Evolutionary conservation across 1,140 invertebrate species (phyloP).

Genomic region (Geopemphigus sp.): DNA sequence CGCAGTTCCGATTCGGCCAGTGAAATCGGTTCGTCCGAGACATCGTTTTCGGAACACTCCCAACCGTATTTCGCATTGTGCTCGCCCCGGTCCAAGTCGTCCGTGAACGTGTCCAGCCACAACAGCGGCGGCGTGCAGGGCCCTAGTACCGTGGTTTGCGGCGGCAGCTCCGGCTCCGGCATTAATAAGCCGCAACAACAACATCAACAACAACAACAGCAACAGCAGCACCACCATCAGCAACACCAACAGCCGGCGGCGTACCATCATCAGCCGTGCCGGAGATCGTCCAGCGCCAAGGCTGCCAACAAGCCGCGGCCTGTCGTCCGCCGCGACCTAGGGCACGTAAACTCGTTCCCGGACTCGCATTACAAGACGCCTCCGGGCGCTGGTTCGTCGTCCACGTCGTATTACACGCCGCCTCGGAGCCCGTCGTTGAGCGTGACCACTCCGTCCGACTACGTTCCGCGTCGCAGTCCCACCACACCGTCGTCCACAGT

Average conservation of each 20-base stretch:
- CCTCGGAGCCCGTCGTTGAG: slow-evolving; percentile 37
- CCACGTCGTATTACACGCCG: slow-evolving; percentile 24
- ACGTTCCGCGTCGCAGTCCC: slow-evolving; percentile 8
- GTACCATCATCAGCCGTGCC: slow-evolving; percentile 33
- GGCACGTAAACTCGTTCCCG: slow-evolving; percentile 35
- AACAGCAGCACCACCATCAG: neutral
- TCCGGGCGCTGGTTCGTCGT: slow-evolving; percentile 2
- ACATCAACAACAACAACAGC: neutral
- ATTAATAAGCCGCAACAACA: neutral
- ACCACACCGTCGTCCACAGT: slow-evolving; percentile 37
- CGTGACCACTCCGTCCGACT: slow-evolving; percentile 28
- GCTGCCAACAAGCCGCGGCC: slow-evolving; percentile 24
- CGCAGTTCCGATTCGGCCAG: slow-evolving; percentile 36
- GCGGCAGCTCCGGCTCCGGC: neutral
- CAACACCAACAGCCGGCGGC: neutral
- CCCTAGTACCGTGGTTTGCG: neutral
- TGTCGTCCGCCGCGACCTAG: slow-evolving; percentile 21
- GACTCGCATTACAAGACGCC: slow-evolving; percentile 26
- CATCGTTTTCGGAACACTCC: slow-evolving; percentile 27
- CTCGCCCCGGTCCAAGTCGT: slow-evolving; percentile 37
- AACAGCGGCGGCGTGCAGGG: neutral
- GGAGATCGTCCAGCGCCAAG: slow-evolving; percentile 22
- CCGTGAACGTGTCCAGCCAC: slow-evolving; percentile 2
- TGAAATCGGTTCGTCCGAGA: slow-evolving; percentile 37
- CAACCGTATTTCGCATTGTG: slow-evolving; percentile 32